Evolutionary conservation across 2,113 vertebrate genomes (phyloP).

Genomic region (Parotia lawesii): DNA sequence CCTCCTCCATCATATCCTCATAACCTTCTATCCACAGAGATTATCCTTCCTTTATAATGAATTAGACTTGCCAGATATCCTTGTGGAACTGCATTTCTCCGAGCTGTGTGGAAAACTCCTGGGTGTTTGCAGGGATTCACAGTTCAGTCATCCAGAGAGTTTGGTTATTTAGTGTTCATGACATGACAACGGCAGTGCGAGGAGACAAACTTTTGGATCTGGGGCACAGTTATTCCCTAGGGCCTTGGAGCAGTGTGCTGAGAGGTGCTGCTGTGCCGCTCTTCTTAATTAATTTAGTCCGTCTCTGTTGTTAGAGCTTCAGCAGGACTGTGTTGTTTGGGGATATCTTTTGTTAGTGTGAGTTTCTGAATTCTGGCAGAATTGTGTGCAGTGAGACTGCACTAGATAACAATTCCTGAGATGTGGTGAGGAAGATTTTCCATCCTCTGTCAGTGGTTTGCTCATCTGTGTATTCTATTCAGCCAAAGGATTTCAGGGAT

Average conservation of each 20-base stretch:
- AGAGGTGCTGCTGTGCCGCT: background rate
- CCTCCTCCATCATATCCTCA: background rate
- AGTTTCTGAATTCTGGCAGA: background rate
- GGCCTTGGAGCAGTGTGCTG: background rate
- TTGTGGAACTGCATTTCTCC: fast-evolving
- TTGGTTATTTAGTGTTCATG: background rate
- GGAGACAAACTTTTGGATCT: background rate
- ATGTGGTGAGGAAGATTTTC: background rate
- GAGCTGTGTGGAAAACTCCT: background rate
- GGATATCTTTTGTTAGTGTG: background rate
- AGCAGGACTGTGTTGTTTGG: background rate
- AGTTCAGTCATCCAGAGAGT: background rate
- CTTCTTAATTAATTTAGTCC: background rate
- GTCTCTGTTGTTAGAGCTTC: background rate
- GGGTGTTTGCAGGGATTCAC: background rate
- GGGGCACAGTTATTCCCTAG: background rate
- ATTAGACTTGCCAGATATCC: background rate
- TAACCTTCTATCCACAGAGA: background rate
- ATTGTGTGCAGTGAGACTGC: background rate
- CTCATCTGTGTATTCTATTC: background rate
- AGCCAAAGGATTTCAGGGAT: background rate
- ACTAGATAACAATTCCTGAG: background rate
- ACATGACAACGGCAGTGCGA: background rate
- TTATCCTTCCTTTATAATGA: background rate
- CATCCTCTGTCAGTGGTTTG: background rate